Percentiles rank a stretch among this genome's conserved stretches.
phyloP scores from a whole-genome alignment of 37 sponge, comb jelly and placozoan species.

The Sycon ciliatum region DNA sequence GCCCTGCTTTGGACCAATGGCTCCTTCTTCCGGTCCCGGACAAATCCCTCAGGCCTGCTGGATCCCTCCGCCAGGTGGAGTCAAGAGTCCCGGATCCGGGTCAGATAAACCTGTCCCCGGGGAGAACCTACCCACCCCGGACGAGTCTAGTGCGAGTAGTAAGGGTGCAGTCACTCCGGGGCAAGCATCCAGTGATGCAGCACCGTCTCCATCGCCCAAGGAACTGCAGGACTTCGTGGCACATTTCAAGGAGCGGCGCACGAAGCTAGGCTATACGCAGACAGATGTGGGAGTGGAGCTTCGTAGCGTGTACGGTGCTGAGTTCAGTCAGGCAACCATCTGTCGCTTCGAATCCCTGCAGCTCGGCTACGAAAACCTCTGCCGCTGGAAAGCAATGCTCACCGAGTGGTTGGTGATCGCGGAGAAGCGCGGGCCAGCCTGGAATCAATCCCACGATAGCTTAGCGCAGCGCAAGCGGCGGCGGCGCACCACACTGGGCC shows the following conservation, averaged over 20 bases:
- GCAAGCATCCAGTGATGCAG: too few relatives aligned
- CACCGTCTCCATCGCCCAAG: too few relatives aligned
- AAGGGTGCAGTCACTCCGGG: too few relatives aligned
- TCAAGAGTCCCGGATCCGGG: too few relatives aligned
- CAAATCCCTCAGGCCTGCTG: too few relatives aligned
- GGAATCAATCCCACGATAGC: not conserved
- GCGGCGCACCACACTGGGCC: slow-evolving; percentile 46
- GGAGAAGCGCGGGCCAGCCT: slow-evolving; percentile 31
- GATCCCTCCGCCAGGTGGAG: too few relatives aligned
- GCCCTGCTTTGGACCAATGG: too few relatives aligned
- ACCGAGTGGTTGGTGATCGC: slow-evolving; percentile 92
- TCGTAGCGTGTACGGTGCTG: slow-evolving; percentile 82
- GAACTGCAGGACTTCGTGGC: slow-evolving; percentile 78
- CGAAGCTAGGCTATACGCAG: slow-evolving; percentile 95
- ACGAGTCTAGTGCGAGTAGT: too few relatives aligned
- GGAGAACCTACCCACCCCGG: too few relatives aligned
- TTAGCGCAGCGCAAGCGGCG: not conserved
- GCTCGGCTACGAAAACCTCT: slow-evolving; percentile 88
- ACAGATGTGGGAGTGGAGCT: slow-evolving; percentile 89
- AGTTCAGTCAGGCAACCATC: slow-evolving; percentile 96
- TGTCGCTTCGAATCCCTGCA: slow-evolving; percentile 94
- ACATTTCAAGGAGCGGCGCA: slow-evolving; percentile 68
- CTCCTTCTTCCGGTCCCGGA: too few relatives aligned
- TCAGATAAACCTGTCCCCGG: too few relatives aligned
- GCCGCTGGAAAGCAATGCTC: slow-evolving; percentile 83